Evolutionary conservation across 2,888 invertebrate genomes (phyloP).

Genomic region (Choreutis nemorana): DNA sequence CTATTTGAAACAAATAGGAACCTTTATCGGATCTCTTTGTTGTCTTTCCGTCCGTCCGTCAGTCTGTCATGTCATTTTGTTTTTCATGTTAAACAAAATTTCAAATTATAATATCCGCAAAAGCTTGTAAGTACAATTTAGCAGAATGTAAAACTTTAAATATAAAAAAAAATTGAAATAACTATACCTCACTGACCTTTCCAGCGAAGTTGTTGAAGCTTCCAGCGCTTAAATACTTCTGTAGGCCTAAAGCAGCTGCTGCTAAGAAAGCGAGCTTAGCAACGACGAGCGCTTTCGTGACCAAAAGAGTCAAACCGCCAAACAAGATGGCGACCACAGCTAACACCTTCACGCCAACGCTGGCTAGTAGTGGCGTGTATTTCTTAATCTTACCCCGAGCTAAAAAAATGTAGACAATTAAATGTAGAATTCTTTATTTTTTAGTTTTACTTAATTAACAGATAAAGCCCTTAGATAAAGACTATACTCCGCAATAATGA

Average conservation of each 20-base stretch:
- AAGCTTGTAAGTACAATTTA: too few relatives aligned
- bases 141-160: too few relatives aligned
- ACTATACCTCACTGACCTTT: slow-evolving; percentile 27
- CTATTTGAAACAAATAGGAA: too few relatives aligned
- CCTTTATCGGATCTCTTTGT: too few relatives aligned
- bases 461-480: too few relatives aligned
- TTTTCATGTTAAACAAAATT: too few relatives aligned
- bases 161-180: background rate
- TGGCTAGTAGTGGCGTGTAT: slow-evolving; percentile 72
- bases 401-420: slow-evolving; percentile 22
- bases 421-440: too few relatives aligned
- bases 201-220: slow-evolving; percentile 45
- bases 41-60: too few relatives aligned
- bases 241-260: slow-evolving; percentile 74
- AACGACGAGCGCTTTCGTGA: slow-evolving; percentile 79
- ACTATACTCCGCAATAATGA: too few relatives aligned
- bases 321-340: slow-evolving; percentile 75
- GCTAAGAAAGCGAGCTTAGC: slow-evolving; percentile 81
- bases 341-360: slow-evolving; percentile 75
- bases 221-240: slow-evolving; percentile 70
- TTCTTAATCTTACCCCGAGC: slow-evolving; percentile 83
- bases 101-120: too few relatives aligned
- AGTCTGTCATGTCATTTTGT: too few relatives aligned
- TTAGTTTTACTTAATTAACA: too few relatives aligned
- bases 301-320: slow-evolving; percentile 75